Conservation (phyloP, 2,797 vertebrate genomes). For the Ctenopoma kingsleyae region DNA sequence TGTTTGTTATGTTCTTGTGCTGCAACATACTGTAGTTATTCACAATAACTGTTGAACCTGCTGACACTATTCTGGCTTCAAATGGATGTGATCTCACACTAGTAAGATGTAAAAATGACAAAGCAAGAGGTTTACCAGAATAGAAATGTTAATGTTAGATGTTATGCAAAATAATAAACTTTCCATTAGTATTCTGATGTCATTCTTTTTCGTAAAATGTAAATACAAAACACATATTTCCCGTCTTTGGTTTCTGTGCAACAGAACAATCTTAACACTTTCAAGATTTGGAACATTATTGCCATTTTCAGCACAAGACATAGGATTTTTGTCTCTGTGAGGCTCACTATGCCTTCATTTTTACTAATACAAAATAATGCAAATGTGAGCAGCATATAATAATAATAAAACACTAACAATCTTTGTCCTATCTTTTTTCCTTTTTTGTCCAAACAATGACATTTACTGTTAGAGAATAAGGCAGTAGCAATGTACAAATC, state of each 20-base stretch:
- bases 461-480: too few species aligned
- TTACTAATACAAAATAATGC: too few species aligned
- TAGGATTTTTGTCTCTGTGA: not conserved
- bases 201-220: not conserved
- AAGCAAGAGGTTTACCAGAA: not conserved
- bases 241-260: not conserved
- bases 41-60: conserved; percentile 5
- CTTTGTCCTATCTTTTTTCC: too few species aligned
- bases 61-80: not conserved
- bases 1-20: conserved; percentile 44
- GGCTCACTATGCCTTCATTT: not conserved
- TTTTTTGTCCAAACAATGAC: too few species aligned
- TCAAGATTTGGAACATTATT: not conserved
- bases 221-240: not conserved
- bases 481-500: too few species aligned
- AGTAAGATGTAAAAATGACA: not conserved
- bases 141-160: not conserved
- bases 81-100: not conserved
- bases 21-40: conserved; percentile 8
- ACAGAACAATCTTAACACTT: not conserved
- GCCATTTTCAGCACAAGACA: not conserved
- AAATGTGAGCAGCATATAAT: not conserved
- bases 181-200: not conserved
- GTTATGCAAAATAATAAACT: not conserved
- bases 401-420: too few species aligned